These are phyloP conservation scores for Bombylius discolor DNA, from an alignment of 2,888 invertebrate genomes.

Conservation along the genomic window DNA sequence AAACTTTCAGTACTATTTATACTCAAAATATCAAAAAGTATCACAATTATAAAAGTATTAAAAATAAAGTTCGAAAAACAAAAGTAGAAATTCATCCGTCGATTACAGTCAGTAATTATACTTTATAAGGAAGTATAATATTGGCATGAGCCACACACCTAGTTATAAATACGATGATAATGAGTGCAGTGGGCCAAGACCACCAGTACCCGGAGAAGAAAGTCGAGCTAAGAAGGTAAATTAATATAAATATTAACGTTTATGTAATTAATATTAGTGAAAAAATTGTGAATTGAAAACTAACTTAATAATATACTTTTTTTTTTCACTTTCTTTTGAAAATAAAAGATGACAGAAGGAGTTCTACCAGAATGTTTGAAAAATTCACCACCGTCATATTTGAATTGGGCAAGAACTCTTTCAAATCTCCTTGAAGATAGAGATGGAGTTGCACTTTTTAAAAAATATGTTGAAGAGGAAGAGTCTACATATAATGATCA, in stretches of 20 bases:
- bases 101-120: not conserved
- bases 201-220: conserved; percentile 68
- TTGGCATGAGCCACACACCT: conserved; percentile 37
- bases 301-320: not conserved
- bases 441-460: conserved; percentile 80
- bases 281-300: not conserved
- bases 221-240: conserved; percentile 35
- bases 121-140: not conserved
- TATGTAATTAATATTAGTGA: not conserved
- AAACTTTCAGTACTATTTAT: too few species aligned
- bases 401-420: conserved; percentile 81
- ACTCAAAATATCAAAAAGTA: too few species aligned
- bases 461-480: conserved; percentile 66
- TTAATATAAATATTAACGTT: too few species aligned
- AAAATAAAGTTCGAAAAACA: too few species aligned
- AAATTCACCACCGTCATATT: conserved; percentile 53
- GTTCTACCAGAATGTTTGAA: conserved; percentile 32
- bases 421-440: conserved; percentile 75
- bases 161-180: conserved; percentile 37
- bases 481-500: conserved; percentile 65
- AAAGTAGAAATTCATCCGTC: conserved; percentile 5
- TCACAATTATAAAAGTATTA: too few species aligned
- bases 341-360: conserved; percentile 35
- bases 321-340: not conserved
- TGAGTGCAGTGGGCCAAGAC: conserved; percentile 51